phyloP scores from a whole-genome alignment of 1,140 invertebrate genomes.

The Macrobrachium rosenbergii region DNA sequence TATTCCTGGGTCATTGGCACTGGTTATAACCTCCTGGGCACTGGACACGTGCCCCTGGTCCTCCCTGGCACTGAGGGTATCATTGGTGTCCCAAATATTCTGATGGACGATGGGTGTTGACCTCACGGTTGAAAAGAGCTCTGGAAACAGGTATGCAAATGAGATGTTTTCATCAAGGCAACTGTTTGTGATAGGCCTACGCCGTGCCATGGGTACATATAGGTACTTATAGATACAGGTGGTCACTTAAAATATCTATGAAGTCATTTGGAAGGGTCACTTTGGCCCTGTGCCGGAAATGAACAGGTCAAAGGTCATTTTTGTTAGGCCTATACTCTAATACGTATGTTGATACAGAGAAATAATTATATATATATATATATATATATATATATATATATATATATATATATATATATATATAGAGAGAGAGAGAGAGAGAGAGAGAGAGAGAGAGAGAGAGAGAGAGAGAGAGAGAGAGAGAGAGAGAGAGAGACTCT shows the following conservation, averaged over 20 bases:
- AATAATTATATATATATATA: conserved; percentile 17
- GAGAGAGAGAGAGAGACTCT: conserved; percentile 1
- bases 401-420: conserved; percentile 10
- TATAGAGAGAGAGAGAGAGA: background rate
- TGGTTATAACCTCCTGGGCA: background rate
- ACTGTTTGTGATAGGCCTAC: background rate
- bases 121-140: background rate
- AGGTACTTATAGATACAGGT: too few species aligned
- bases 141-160: background rate
- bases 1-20: too few species aligned
- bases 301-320: too few species aligned
- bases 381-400: conserved; percentile 17
- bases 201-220: too few species aligned
- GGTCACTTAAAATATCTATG: too few species aligned
- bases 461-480: background rate
- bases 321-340: too few species aligned
- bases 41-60: background rate
- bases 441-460: background rate
- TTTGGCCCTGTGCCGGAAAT: too few species aligned
- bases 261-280: too few species aligned
- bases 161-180: background rate
- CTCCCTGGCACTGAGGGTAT: background rate
- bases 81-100: background rate
- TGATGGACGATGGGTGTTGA: background rate
- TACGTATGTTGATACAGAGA: too few species aligned